A percentile compares a stretch with the other conserved stretches of the same genome.
Conservation (phyloP, 2,888 invertebrate genomes). For the Alloplasta piceator region DNA sequence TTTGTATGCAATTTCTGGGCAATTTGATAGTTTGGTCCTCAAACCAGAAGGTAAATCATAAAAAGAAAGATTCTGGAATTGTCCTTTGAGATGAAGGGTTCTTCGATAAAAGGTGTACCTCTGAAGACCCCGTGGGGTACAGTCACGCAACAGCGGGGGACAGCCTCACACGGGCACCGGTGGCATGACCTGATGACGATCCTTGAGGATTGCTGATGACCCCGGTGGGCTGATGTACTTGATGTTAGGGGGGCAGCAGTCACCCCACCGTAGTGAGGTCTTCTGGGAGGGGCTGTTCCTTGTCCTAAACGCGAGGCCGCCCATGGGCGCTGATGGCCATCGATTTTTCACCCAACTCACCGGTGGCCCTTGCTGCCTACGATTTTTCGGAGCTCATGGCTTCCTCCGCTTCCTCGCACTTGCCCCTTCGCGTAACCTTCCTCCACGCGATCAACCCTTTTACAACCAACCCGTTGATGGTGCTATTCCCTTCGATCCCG, state of each 20-base stretch:
- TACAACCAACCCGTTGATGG: slow-evolving; percentile 16
- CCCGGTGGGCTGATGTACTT: slow-evolving; percentile 77
- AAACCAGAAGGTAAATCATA: too few species aligned
- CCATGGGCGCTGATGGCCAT: slow-evolving; percentile 91
- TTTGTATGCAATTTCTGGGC: too few species aligned
- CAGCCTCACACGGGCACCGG: slow-evolving; percentile 82
- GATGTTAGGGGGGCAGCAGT: slow-evolving; percentile 88
- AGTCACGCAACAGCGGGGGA: slow-evolving; percentile 83
- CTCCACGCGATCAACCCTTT: slow-evolving; percentile 27
- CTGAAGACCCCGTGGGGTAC: slow-evolving; percentile 82
- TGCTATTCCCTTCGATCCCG: slow-evolving; percentile 36
- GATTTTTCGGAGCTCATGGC: slow-evolving; percentile 53
- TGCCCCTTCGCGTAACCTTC: slow-evolving; percentile 26
- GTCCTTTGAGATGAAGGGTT: too few species aligned
- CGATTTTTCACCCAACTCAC: slow-evolving; percentile 81
- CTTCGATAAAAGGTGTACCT: slow-evolving; percentile 72
- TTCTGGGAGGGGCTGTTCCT: slow-evolving; percentile 98
- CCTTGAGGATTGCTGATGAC: slow-evolving; percentile 77
- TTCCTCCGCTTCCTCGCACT: slow-evolving; percentile 24
- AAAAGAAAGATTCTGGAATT: too few species aligned
- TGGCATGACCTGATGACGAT: slow-evolving; percentile 80
- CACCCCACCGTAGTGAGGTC: slow-evolving; percentile 98
- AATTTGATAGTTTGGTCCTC: too few species aligned
- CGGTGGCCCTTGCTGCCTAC: slow-evolving; percentile 72
- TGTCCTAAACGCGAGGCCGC: slow-evolving; percentile 97